These are phyloP conservation scores for Thamnophis sirtalis DNA, from an alignment of 2,113 vertebrate species.

Conservation along the genomic window DNA sequence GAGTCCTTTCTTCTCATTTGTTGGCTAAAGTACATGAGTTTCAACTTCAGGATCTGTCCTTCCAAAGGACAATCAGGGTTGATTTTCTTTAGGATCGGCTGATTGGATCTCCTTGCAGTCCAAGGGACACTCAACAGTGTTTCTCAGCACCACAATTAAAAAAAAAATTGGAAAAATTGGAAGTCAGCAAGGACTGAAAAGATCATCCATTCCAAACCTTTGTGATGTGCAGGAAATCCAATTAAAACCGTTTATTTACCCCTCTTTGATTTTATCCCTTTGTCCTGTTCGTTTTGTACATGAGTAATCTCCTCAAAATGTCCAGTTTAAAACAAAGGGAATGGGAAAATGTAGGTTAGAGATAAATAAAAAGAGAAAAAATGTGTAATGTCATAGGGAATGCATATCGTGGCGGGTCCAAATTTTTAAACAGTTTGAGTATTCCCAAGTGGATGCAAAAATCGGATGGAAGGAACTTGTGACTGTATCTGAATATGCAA, in stretches of 20 bases:
- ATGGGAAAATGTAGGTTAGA: not conserved
- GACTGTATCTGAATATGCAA: not conserved
- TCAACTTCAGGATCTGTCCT: too few relatives aligned
- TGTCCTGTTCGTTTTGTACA: not conserved
- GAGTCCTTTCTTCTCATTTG: too few relatives aligned
- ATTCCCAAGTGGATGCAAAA: not conserved
- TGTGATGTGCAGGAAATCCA: not conserved
- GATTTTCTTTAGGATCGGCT: too few relatives aligned
- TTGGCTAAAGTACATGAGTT: too few relatives aligned
- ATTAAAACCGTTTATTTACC: not conserved
- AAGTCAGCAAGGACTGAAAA: too few relatives aligned
- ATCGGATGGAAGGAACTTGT: not conserved
- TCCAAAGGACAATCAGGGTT: too few relatives aligned
- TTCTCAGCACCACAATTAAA: too few relatives aligned
- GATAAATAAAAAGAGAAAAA: not conserved
- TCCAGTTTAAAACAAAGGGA: not conserved
- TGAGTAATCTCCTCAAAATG: not conserved
- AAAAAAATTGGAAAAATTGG: too few relatives aligned
- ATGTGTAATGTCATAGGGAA: not conserved
- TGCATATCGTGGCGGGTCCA: not conserved
- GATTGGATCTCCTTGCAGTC: too few relatives aligned
- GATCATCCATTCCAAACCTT: not conserved
- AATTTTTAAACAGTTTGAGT: not conserved
- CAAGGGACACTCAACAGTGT: too few relatives aligned
- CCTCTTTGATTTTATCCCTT: not conserved